These are phyloP conservation scores for Halictus rubicundus DNA, from an alignment of 1,140 invertebrate species.

Conservation along the genomic window DNA sequence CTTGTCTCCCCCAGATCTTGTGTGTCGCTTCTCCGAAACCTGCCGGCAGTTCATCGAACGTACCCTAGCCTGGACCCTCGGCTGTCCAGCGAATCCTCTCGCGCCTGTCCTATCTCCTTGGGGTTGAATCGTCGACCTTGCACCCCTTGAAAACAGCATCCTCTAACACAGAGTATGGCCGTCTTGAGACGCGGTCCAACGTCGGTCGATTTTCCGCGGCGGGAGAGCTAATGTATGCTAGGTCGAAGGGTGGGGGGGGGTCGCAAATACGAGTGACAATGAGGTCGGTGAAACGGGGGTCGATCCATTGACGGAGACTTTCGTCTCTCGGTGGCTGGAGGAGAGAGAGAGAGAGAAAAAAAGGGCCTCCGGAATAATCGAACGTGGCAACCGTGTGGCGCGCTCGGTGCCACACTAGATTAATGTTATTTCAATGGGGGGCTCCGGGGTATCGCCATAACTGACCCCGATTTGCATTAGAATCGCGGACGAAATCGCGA, in stretches of 20 bases:
- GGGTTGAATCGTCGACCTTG: not conserved
- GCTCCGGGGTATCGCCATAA: conserved; percentile 58
- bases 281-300: conserved; percentile 9
- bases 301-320: conserved; percentile 14
- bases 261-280: conserved; percentile 45
- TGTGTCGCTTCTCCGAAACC: not conserved
- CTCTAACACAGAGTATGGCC: not conserved
- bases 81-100: not conserved
- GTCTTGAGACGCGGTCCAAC: not conserved
- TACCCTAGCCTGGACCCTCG: not conserved
- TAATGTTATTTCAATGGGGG: conserved; percentile 73
- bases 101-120: not conserved
- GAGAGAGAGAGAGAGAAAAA: not conserved
- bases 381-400: conserved; percentile 62
- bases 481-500: conserved; percentile 63
- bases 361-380: conserved; percentile 56
- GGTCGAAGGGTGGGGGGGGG: conserved; percentile 13
- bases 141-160: not conserved
- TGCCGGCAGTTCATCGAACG: conserved; percentile 3
- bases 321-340: not conserved
- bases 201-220: conserved; percentile 37
- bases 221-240: conserved; percentile 50
- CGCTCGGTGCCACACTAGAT: conserved; percentile 69
- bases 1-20: not conserved
- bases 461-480: conserved; percentile 74